phyloP scores from a whole-genome alignment of 2,113 vertebrate species.

The Rousettus leschenaultii region DNA sequence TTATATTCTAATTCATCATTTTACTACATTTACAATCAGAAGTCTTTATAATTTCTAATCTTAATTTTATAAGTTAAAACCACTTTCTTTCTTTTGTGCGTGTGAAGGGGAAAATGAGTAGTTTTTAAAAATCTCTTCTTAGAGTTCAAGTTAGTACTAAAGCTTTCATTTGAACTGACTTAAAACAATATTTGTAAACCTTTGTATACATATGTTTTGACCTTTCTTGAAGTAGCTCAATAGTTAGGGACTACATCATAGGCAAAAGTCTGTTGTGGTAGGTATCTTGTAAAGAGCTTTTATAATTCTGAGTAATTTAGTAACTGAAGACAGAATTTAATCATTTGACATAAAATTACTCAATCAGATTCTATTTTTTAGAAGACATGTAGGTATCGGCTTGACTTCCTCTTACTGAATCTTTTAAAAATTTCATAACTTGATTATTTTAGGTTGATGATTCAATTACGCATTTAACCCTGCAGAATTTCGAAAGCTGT shows the following conservation, averaged over 20 bases:
- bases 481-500: not conserved
- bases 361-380: not conserved
- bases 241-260: not conserved
- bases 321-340: constrained; percentile 52
- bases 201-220: not conserved
- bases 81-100: not conserved
- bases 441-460: not conserved
- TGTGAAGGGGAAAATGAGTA: not conserved
- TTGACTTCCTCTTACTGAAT: not conserved
- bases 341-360: constrained; percentile 42
- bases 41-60: not conserved
- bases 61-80: not conserved
- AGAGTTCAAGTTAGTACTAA: not conserved
- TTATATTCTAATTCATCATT: not conserved
- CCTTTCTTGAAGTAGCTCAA: not conserved
- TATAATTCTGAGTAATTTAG: constrained; percentile 54
- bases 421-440: not conserved
- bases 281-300: constrained; percentile 12
- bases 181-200: not conserved
- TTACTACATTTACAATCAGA: not conserved
- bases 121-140: not conserved
- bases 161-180: not conserved
- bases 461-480: not conserved
- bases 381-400: not conserved
- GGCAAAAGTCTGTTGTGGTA: not conserved